Conservation (phyloP, 2,113 vertebrate genomes). For the Corythaeola cristata region DNA sequence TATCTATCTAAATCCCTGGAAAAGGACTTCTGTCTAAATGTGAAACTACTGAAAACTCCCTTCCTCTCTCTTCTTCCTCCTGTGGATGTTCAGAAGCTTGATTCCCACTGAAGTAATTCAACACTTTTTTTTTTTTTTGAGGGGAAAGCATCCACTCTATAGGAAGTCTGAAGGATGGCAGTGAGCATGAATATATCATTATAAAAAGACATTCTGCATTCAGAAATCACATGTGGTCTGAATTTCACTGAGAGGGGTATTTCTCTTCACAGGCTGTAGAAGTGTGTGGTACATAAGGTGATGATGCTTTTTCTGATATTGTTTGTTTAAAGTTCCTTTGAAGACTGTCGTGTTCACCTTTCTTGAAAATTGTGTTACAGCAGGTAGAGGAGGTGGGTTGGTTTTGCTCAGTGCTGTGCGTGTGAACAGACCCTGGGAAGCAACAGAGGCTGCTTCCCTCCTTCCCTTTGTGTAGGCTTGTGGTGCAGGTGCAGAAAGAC, state of each 20-base stretch:
- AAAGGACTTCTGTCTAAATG: background rate
- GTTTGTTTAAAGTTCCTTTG: constrained; percentile 51
- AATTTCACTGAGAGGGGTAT: background rate
- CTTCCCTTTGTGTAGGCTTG: background rate
- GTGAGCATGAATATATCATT: constrained; percentile 32
- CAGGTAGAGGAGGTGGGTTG: background rate
- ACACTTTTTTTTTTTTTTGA: background rate
- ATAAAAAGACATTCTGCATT: constrained; percentile 35
- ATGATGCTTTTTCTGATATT: background rate
- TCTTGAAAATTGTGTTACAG: constrained; percentile 3
- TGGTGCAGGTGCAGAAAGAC: background rate
- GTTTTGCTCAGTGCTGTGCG: background rate
- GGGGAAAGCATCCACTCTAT: background rate
- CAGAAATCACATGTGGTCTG: constrained; percentile 9
- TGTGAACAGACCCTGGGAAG: background rate
- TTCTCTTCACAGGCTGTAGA: background rate
- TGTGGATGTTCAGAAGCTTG: background rate
- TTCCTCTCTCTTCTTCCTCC: background rate
- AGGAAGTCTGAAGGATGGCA: constrained; percentile 13
- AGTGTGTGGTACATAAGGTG: background rate
- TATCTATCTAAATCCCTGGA: background rate
- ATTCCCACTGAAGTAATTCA: background rate
- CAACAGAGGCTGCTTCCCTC: background rate
- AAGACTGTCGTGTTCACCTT: constrained; percentile 7
- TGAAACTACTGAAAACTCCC: background rate